Conservation (phyloP, 2,888 invertebrate genomes). For the Euproctis similis region DNA sequence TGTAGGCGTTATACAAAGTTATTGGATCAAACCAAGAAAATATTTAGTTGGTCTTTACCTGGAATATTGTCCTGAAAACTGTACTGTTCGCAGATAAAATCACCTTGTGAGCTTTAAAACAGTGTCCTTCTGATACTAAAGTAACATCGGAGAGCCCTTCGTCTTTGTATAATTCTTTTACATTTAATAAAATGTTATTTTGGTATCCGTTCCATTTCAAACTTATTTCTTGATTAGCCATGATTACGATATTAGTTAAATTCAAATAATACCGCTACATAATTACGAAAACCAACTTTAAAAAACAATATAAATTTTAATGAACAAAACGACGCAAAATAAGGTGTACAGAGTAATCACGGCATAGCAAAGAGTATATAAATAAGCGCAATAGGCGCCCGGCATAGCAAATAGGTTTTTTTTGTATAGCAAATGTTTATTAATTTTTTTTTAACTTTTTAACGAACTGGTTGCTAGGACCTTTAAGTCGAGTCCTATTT, state of each 20-base stretch:
- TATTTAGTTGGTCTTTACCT: conserved; percentile 47
- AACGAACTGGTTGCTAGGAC: no score
- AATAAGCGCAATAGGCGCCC: no score
- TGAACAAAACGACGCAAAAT: conserved; percentile 29
- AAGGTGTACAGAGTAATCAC: conserved; percentile 4
- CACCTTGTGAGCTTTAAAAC: conserved; percentile 81
- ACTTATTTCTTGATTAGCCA: conserved; percentile 78
- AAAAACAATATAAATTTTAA: conserved; percentile 18
- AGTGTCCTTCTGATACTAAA: conserved; percentile 79
- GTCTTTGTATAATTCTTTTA: conserved; percentile 79
- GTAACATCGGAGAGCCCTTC: conserved; percentile 81
- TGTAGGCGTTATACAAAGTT: conserved; percentile 50
- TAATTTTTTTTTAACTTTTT: no score
- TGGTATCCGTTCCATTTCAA: conserved; percentile 82
- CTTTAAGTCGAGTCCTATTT: no score
- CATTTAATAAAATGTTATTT: conserved; percentile 78
- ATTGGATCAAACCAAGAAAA: no score
- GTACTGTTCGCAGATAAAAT: conserved; percentile 81
- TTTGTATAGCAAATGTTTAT: no score
- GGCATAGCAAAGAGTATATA: no score
- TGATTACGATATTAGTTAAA: conserved; percentile 18
- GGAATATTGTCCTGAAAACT: conserved; percentile 79
- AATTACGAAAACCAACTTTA: not conserved
- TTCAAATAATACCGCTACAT: conserved; percentile 5
- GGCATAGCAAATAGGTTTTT: no score